Evolutionary conservation across 2,113 vertebrate genomes (phyloP), one percentile per base, ranked within the genome.

Genomic region (Pteruthius melanotis): DNA sequence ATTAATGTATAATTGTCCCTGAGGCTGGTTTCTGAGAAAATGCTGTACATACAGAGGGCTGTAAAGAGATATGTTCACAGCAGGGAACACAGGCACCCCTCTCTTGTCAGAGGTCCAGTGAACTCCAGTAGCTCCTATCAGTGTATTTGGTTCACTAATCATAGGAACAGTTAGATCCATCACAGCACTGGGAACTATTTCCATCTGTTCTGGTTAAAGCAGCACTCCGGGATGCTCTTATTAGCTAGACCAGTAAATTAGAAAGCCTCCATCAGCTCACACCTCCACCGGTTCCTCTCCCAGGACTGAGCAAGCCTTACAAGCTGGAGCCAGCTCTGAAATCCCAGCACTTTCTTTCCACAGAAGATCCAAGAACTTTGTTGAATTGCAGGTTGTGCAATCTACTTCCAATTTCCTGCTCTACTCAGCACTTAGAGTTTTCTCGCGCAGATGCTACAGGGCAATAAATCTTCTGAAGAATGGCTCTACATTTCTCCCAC

Each of bases 1-100:
- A 97, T 97, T 97, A 97, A 96, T 96, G 96, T 95, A 96, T 95
- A 97, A 97, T 95, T 97, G 95, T 94, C 96, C 97, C 97, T 97
- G 83, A 94, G 97, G 96, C 94, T 95, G 93, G 89, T 83, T 95
- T 95, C 66, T 87, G 89, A 93, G 95, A 90, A 94, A 96, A 94
- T 95, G 92, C 85, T 95, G 90, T 84, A 83, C 88, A 94, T 95
- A 96, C 63, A 83, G 82, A 93, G 49, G 85, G 68, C 86, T 94
- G 83, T 82, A 74, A 89, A 93, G 89, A 86, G 79, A 89, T 85
- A 83, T 24, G 64, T 92, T 94, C 88, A 79, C 70, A 80, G 72
- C 57, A 77, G 70, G 64, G 72, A 79, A 57, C 71, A 79, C 1
- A 87, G 75, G 63, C 77, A 88, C 61, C 86, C 40, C 61, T 83